Base-by-base conservation (phyloP, 2,797 vertebrate species). In the Steatocranus sp. region DNA sequence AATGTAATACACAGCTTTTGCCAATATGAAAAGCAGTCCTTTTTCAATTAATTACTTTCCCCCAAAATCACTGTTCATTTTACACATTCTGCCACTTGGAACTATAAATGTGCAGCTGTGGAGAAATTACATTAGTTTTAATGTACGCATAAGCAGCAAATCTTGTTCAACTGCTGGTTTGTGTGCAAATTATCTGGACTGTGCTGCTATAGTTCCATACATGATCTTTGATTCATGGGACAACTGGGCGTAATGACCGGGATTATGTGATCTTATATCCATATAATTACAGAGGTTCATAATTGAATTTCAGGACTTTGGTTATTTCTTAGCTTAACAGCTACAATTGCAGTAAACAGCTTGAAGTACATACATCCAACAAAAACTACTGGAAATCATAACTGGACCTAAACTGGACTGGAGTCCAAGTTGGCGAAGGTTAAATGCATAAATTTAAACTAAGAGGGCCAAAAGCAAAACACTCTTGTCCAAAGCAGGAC, bases 121-220 rank as follows among this genome's bases (percentile, higher is more conserved):
- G 68, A 73, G 68, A 8, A 46, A 3, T 30, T 3, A 73, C 25
- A 48, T 46, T 73, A n/a, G 68, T 12, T 30, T 61, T 3, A n/a
- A 58, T 58, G 30, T 58, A 58, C 17, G 1, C 7, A 48, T 30
- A 73, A 73, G 41, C 25, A 30, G 68, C 7, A 73, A 73, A 30
- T 73, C 66, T 48, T 46, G 23, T 70, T 11, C 6, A 73, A n/a
- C 41, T 48, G 38, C 15, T 73, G 41, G 68, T 48, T 30, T 73
- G 68, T 48, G 41, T 30, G 1, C 23, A 73, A 73, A 73, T 11
- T n/a, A 73, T n/a, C 68, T 0, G 0, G 23, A 70, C 38, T 70
- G 14, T 17, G 23, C 66, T 76, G 34, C 15, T 38, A 25, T 38
- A 32, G 9, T 75, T 53, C 11, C 50, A 73, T 30, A 18, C 43